phyloP scores from a whole-genome alignment of 2,888 invertebrate genomes.

The Ditula angustiorana region DNA sequence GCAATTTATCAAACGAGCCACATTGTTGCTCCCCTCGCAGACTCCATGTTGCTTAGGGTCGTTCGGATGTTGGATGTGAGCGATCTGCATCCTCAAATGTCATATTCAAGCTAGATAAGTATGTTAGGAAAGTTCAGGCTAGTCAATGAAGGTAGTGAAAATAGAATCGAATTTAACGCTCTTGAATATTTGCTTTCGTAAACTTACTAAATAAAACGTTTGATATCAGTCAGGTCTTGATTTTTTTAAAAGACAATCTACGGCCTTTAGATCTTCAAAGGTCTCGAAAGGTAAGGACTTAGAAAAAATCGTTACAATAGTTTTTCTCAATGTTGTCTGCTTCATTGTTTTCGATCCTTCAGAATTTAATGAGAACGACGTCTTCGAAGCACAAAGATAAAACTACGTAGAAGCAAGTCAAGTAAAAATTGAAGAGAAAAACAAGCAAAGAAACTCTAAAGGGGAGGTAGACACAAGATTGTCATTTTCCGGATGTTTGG shows the following conservation, averaged over 20 bases:
- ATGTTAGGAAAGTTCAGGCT: neutral
- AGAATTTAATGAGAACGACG: neutral
- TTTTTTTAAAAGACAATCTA: no score
- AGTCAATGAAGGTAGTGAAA: neutral
- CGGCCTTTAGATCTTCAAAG: neutral
- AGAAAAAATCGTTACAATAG: neutral
- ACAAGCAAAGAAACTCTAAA: constrained; percentile 3
- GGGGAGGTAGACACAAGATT: constrained; percentile 19
- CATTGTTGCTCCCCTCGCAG: constrained; percentile 74
- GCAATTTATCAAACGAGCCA: constrained; percentile 83
- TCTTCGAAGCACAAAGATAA: constrained; percentile 12
- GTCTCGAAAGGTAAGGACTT: neutral
- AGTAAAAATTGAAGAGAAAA: constrained; percentile 13
- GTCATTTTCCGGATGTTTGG: constrained; percentile 31
- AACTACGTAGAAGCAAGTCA: constrained; percentile 16
- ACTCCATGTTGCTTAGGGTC: constrained; percentile 33
- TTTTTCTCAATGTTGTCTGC: neutral
- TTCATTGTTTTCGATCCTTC: neutral
- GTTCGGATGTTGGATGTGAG: constrained; percentile 10
- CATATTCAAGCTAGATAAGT: neutral
- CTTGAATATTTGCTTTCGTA: no score
- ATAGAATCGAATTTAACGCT: neutral
- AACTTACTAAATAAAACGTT: no score
- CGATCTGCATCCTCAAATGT: neutral
- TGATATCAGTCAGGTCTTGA: no score